Conservation (phyloP, 2,797 vertebrate genomes). For the Lutjanus campechanus region DNA sequence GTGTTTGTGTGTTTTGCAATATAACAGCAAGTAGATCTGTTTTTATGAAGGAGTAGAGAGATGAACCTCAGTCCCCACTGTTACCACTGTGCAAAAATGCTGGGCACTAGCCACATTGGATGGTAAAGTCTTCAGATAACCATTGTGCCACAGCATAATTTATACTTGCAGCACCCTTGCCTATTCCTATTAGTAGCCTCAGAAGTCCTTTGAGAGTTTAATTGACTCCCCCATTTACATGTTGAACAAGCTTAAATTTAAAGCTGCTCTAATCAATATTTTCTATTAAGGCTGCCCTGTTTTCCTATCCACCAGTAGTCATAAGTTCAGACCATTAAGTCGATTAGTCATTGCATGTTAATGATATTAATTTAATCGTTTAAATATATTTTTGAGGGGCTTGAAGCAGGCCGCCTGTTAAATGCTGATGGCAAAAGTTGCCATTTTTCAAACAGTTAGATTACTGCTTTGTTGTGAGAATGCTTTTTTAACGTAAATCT, state of each 20-base stretch:
- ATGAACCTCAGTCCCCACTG: not conserved
- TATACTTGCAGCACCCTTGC: not conserved
- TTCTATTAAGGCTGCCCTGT: not conserved
- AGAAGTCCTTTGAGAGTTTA: not conserved
- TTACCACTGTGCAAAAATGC: not conserved
- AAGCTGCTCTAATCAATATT: not conserved
- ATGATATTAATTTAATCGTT: too few species aligned
- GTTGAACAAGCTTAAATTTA: not conserved
- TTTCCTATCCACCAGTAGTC: too few species aligned
- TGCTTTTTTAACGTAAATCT: not conserved
- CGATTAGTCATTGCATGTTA: too few species aligned
- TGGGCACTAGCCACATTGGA: not conserved
- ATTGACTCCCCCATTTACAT: not conserved
- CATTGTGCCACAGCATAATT: not conserved
- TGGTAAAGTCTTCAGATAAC: not conserved
- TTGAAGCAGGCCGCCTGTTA: too few species aligned
- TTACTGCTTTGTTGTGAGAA: not conserved
- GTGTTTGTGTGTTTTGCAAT: not conserved
- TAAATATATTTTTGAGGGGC: too few species aligned
- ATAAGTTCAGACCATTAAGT: too few species aligned
- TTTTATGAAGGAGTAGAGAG: not conserved
- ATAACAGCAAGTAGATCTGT: not conserved
- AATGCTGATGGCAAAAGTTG: too few species aligned
- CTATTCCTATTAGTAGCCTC: too few species aligned
- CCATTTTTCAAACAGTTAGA: not conserved